Conservation (phyloP, 2,888 invertebrate species). For the Nephrotoma appendiculata region DNA sequence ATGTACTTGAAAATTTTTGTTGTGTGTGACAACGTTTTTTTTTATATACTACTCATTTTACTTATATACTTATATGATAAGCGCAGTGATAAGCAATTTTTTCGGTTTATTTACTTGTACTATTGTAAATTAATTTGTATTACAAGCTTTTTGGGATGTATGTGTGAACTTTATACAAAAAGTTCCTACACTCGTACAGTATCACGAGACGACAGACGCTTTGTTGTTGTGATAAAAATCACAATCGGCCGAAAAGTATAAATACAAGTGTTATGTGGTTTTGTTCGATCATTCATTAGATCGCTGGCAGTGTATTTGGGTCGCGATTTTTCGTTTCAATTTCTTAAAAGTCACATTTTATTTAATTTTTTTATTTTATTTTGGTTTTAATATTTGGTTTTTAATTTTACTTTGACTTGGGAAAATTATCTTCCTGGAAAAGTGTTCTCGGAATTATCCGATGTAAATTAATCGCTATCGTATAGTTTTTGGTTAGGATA, state of each 20-base stretch:
- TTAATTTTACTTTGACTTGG: neutral
- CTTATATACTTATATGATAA: neutral
- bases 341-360: neutral
- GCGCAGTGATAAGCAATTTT: neutral
- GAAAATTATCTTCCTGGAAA: neutral
- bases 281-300: neutral
- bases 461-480: neutral
- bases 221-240: neutral
- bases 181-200: neutral
- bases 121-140: neutral
- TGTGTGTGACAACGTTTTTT: neutral
- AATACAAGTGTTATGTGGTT: neutral
- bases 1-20: neutral
- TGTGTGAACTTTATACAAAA: neutral
- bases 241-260: neutral
- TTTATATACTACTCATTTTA: neutral
- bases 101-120: neutral
- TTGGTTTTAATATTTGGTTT: neutral
- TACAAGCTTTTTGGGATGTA: neutral
- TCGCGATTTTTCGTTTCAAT: neutral
- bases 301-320: neutral
- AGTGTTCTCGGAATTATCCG: neutral
- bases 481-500: neutral
- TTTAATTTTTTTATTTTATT: neutral
- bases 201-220: neutral